These are phyloP conservation scores for Teleogryllus occipitalis DNA, from an alignment of 1,140 invertebrate species.

Conservation along the genomic window DNA sequence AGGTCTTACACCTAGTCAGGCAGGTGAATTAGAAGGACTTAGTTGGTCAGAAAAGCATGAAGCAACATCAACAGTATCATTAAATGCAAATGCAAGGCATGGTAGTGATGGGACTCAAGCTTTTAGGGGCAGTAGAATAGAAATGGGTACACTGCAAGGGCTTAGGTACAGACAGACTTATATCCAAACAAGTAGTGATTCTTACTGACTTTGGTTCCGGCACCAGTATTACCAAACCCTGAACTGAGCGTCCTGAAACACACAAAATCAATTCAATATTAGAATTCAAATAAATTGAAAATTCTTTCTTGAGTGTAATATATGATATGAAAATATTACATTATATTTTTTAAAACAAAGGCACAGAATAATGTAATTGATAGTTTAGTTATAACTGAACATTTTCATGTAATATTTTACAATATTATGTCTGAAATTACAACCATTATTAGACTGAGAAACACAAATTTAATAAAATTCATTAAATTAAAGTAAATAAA, in stretches of 20 bases:
- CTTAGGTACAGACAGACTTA: conserved; percentile 17
- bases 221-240: conserved; percentile 61
- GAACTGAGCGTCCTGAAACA: conserved; percentile 29
- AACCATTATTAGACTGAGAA: too few species aligned
- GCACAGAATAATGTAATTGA: too few species aligned
- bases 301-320: too few species aligned
- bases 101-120: neutral
- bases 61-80: neutral
- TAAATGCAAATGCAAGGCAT: neutral
- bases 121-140: neutral
- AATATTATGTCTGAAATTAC: too few species aligned
- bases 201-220: conserved; percentile 91
- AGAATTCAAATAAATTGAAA: neutral
- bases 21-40: neutral
- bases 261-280: conserved; percentile 27
- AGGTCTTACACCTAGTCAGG: neutral
- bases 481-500: too few species aligned
- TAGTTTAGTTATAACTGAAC: too few species aligned
- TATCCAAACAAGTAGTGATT: conserved; percentile 55
- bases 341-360: too few species aligned
- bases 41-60: neutral
- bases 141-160: neutral
- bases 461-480: too few species aligned
- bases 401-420: too few species aligned
- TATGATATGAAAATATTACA: too few species aligned